These are phyloP conservation scores for Meiosimyza platycephala DNA, from an alignment of 2,888 invertebrate genomes.

Conservation along the genomic window DNA sequence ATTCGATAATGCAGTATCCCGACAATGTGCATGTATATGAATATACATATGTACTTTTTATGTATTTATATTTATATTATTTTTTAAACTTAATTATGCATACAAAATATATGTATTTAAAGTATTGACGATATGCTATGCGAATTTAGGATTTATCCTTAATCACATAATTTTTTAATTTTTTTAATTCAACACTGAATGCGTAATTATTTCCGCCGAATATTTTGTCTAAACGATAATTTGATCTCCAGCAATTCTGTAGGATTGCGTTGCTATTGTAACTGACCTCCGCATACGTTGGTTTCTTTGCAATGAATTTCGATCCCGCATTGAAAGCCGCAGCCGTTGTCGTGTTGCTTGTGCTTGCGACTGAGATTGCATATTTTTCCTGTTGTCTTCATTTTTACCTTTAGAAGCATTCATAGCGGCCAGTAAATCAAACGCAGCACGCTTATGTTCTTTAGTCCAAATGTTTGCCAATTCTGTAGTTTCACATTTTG, in stretches of 20 bases:
- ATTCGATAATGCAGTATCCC: no score
- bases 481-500: constrained; percentile 46
- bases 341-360: constrained; percentile 51
- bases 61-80: no score
- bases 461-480: constrained; percentile 61
- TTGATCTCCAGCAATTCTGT: constrained; percentile 47
- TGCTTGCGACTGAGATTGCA: not conserved
- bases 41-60: no score
- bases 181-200: constrained; percentile 35
- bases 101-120: no score
- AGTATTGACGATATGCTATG: no score
- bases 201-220: not conserved
- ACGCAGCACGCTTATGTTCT: constrained; percentile 64
- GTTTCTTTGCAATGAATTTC: constrained; percentile 56
- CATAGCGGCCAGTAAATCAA: constrained; percentile 65
- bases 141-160: constrained; percentile 33
- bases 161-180: constrained; percentile 36
- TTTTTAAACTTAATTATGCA: no score
- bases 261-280: constrained; percentile 40
- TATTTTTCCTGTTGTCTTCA: not conserved
- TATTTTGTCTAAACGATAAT: constrained; percentile 49
- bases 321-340: constrained; percentile 59
- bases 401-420: constrained; percentile 51
- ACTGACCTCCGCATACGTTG: constrained; percentile 54
- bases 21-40: no score